Conservation (phyloP, 2,888 invertebrate species). For the Gisinianus flammeolus region DNA sequence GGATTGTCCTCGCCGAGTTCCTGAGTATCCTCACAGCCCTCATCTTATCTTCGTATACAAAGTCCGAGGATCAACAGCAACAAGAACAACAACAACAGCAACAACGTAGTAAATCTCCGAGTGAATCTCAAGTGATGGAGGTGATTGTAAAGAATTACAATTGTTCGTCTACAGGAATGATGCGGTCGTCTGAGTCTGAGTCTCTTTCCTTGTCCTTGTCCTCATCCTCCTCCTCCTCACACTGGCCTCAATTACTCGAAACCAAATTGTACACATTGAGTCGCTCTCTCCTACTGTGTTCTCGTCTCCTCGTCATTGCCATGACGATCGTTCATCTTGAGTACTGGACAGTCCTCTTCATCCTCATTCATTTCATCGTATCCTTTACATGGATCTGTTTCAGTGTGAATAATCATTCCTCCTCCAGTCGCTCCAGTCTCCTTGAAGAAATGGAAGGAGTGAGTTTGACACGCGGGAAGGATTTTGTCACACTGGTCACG, state of each 20-base stretch:
- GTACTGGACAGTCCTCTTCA: constrained; percentile 53
- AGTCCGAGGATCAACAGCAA: constrained; percentile 28
- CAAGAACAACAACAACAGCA: no score
- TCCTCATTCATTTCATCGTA: constrained; percentile 50
- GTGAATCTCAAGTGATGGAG: constrained; percentile 30
- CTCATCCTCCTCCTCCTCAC: constrained; percentile 35
- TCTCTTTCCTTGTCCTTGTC: constrained; percentile 40
- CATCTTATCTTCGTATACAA: constrained; percentile 45
- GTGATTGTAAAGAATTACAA: constrained; percentile 41
- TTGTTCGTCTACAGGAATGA: constrained; percentile 33
- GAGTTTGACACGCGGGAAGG: constrained; percentile 29
- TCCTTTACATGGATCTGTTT: constrained; percentile 51
- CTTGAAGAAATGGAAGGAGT: constrained; percentile 29
- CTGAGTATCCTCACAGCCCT: constrained; percentile 47
- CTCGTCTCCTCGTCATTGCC: constrained; percentile 54
- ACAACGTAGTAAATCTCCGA: constrained; percentile 39
- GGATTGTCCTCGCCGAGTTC: constrained; percentile 55
- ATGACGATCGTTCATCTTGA: constrained; percentile 51
- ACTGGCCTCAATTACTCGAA: constrained; percentile 36
- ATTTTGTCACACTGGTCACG: constrained; percentile 37
- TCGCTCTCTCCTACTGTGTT: constrained; percentile 50
- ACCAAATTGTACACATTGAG: constrained; percentile 44
- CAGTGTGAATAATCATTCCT: constrained; percentile 31
- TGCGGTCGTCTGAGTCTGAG: background rate
- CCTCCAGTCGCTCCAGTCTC: constrained; percentile 25